Evolutionary conservation across 2,797 vertebrate species (phyloP).

Genomic region (Taenioides sp.): DNA sequence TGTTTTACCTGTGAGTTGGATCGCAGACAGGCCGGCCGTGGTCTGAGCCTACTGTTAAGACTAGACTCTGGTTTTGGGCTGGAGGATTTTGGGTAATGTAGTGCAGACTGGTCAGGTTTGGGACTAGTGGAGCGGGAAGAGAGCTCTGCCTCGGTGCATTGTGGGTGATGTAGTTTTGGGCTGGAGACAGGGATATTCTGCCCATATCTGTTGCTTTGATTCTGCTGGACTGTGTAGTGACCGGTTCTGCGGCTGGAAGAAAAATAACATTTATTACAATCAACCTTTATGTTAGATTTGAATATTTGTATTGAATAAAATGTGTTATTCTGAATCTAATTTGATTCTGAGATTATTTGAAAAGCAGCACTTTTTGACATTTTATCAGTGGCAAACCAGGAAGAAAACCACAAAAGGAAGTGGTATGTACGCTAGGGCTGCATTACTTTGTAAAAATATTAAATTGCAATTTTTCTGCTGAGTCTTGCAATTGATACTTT

Average conservation of each 20-base stretch:
- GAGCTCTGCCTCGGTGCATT: conserved; percentile 12
- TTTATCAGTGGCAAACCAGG: too few relatives aligned
- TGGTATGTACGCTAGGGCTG: too few relatives aligned
- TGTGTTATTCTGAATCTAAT: too few relatives aligned
- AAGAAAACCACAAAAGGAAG: too few relatives aligned
- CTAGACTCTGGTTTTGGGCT: conserved; percentile 54
- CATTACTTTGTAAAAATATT: too few relatives aligned
- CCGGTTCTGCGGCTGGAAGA: conserved; percentile 80
- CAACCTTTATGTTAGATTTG: too few relatives aligned
- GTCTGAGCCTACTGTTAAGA: conserved; percentile 34
- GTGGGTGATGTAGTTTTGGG: conserved; percentile 3
- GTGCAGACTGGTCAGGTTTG: background rate
- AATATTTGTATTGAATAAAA: too few relatives aligned
- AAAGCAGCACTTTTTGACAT: too few relatives aligned
- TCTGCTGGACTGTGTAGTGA: conserved; percentile 82
- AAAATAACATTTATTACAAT: background rate
- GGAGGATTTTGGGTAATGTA: conserved; percentile 5
- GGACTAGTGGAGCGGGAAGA: conserved; percentile 38
- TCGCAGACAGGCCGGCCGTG: conserved; percentile 70
- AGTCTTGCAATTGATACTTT: too few relatives aligned
- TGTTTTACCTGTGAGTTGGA: conserved; percentile 80
- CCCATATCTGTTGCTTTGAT: conserved; percentile 38
- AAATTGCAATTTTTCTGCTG: too few relatives aligned
- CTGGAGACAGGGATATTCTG: background rate
- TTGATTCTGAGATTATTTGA: too few relatives aligned